These are phyloP conservation scores for Adelognathus sp. DNA, from an alignment of 2,888 invertebrate species.

Conservation along the genomic window DNA sequence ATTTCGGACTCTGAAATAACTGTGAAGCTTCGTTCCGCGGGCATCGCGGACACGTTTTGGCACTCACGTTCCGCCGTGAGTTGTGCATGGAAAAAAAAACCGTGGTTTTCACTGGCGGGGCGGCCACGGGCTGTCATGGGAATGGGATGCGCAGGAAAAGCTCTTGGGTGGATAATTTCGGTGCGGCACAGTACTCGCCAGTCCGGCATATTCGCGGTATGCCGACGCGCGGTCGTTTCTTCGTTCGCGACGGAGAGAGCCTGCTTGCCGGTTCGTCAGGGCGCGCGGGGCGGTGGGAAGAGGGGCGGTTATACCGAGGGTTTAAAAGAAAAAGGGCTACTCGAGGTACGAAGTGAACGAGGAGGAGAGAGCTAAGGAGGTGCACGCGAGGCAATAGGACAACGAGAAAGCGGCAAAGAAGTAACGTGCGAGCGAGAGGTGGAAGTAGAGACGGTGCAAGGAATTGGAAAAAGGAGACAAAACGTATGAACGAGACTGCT, in stretches of 20 bases:
- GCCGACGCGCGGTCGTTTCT: slow-evolving; percentile 26
- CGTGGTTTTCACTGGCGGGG: slow-evolving; percentile 36
- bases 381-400: slow-evolving; percentile 53
- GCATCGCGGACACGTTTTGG: slow-evolving; percentile 60
- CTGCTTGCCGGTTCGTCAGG: slow-evolving; percentile 28
- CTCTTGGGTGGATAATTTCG: slow-evolving; percentile 52
- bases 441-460: slow-evolving; percentile 42
- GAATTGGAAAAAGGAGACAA: slow-evolving; percentile 10
- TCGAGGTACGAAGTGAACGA: slow-evolving; percentile 39
- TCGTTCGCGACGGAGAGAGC: slow-evolving; percentile 18
- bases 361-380: slow-evolving; percentile 25
- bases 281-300: slow-evolving; percentile 5
- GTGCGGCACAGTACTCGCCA: slow-evolving; percentile 19
- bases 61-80: slow-evolving; percentile 58
- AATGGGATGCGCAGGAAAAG: slow-evolving; percentile 42
- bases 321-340: slow-evolving; percentile 40
- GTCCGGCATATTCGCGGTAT: slow-evolving; percentile 48
- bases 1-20: slow-evolving; percentile 50
- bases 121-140: slow-evolving; percentile 7
- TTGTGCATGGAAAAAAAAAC: slow-evolving; percentile 45
- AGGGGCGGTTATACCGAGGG: background rate
- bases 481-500: background rate
- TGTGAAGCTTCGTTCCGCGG: slow-evolving; percentile 51
- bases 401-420: slow-evolving; percentile 30
- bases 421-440: slow-evolving; percentile 29